A percentile compares a stretch with the other conserved stretches of the same genome.
These are phyloP conservation scores for Rhagium mordax DNA, from an alignment of 2,888 invertebrate genomes.

Conservation along the genomic window DNA sequence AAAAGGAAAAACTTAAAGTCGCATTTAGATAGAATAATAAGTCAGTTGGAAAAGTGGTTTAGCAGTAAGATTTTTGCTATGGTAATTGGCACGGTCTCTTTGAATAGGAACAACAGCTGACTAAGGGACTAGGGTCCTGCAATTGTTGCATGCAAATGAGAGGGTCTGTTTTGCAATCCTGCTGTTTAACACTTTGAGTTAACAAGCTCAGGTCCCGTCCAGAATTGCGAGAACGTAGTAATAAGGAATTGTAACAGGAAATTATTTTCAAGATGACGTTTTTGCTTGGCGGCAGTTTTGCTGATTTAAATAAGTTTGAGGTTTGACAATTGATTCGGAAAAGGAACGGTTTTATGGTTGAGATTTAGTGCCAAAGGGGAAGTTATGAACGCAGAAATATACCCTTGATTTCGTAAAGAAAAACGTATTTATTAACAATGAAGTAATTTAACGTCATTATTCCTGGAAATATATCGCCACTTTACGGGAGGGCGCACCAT, in stretches of 20 bases:
- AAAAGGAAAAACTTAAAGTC: conserved; percentile 14
- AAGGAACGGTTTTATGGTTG: background rate
- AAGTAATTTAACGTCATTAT: no score
- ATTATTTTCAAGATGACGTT: conserved; percentile 6
- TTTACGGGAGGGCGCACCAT: no score
- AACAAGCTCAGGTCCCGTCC: conserved; percentile 26
- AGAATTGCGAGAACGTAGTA: conserved; percentile 20
- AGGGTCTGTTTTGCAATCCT: conserved; percentile 33
- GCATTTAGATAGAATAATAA: conserved; percentile 26
- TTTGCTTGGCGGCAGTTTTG: background rate
- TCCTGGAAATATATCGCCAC: no score
- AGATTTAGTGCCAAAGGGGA: background rate
- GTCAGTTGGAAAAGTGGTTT: conserved; percentile 32
- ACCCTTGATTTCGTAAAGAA: no score
- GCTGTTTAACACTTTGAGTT: conserved; percentile 32
- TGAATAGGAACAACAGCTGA: conserved; percentile 30
- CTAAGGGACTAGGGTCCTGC: conserved; percentile 26
- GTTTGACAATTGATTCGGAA: background rate
- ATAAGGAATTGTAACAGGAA: conserved; percentile 21
- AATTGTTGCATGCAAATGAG: conserved; percentile 32
- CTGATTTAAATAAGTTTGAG: background rate
- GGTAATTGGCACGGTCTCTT: conserved; percentile 28
- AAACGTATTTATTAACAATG: no score
- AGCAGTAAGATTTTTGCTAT: conserved; percentile 30
- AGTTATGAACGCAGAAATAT: no score